Evolutionary conservation across 2,888 invertebrate genomes (phyloP).

Genomic region (Eucera pruinosa): DNA sequence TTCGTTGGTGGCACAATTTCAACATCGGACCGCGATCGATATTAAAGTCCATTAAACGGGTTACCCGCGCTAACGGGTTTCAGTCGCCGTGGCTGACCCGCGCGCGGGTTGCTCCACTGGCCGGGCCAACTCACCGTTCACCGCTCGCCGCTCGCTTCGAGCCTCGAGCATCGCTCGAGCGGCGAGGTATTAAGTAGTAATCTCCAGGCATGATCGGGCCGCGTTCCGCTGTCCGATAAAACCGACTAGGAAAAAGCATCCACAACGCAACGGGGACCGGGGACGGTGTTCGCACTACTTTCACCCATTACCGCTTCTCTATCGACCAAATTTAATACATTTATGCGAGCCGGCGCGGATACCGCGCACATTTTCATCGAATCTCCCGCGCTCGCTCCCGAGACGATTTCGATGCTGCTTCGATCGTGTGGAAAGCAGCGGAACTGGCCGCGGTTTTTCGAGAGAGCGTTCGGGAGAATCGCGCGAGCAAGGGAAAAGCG

Average conservation of each 20-base stretch:
- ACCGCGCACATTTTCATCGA: constrained; percentile 17
- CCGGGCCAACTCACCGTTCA: too few relatives aligned
- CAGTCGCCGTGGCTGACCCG: constrained; percentile 69
- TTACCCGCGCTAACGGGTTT: constrained; percentile 71
- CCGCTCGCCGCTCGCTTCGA: too few relatives aligned
- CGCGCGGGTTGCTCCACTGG: constrained; percentile 59
- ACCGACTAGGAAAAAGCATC: constrained; percentile 61
- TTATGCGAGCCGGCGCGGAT: constrained; percentile 28
- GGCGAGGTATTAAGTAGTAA: constrained; percentile 79
- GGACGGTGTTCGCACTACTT: constrained; percentile 34
- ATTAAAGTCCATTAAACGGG: constrained; percentile 73
- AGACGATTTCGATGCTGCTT: constrained; percentile 26
- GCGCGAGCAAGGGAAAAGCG: too few relatives aligned
- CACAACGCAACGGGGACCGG: too few relatives aligned
- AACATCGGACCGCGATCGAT: constrained; percentile 70
- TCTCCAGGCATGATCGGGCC: constrained; percentile 75
- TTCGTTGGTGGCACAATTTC: constrained; percentile 72
- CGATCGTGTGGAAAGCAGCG: too few relatives aligned
- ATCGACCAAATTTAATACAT: constrained; percentile 42
- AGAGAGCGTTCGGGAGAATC: too few relatives aligned
- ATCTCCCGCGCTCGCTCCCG: background rate
- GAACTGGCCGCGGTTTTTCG: too few relatives aligned
- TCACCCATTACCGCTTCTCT: constrained; percentile 18
- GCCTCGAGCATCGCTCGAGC: too few relatives aligned
- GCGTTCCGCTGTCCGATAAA: constrained; percentile 59